Percentiles rank a stretch among this genome's conserved stretches.
phyloP scores from a whole-genome alignment of 2,113 vertebrate genomes.

The Cyphomyrus discorhynchus region DNA sequence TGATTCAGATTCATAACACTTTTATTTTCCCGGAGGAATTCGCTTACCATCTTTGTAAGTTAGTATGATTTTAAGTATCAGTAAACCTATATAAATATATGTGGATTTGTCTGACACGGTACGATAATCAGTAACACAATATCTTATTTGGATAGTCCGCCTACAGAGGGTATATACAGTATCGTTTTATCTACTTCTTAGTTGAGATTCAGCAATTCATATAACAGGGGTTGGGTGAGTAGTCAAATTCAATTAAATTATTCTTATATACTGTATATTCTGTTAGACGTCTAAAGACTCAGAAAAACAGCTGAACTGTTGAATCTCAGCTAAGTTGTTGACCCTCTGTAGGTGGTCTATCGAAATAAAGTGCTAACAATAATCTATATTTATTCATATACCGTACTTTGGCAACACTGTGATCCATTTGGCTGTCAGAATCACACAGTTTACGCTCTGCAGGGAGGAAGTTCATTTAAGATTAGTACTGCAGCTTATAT shows the following conservation, averaged over 20 bases:
- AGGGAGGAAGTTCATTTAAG: constrained; percentile 26
- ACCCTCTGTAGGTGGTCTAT: not conserved
- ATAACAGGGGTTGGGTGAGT: not conserved
- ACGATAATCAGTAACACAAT: not conserved
- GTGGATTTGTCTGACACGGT: not conserved
- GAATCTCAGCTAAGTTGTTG: not conserved
- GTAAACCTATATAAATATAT: not conserved
- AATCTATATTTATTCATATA: constrained; percentile 10
- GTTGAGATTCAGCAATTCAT: not conserved
- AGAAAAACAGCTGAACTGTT: not conserved
- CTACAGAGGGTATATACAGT: not conserved
- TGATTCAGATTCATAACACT: not conserved
- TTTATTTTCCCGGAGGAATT: not conserved
- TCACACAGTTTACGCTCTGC: constrained; percentile 9
- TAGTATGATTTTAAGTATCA: not conserved
- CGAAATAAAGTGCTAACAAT: not conserved
- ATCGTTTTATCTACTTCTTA: not conserved
- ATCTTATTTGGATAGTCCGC: not conserved
- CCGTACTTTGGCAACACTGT: constrained; percentile 14
- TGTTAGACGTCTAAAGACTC: not conserved
- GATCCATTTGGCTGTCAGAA: constrained; percentile 11
- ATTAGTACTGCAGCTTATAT: not conserved
- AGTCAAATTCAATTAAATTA: not conserved
- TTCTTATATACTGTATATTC: not conserved
- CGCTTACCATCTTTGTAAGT: not conserved